Evolutionary conservation across 2,797 vertebrate species (phyloP).

Genomic region (Artibeus jamaicensis): DNA sequence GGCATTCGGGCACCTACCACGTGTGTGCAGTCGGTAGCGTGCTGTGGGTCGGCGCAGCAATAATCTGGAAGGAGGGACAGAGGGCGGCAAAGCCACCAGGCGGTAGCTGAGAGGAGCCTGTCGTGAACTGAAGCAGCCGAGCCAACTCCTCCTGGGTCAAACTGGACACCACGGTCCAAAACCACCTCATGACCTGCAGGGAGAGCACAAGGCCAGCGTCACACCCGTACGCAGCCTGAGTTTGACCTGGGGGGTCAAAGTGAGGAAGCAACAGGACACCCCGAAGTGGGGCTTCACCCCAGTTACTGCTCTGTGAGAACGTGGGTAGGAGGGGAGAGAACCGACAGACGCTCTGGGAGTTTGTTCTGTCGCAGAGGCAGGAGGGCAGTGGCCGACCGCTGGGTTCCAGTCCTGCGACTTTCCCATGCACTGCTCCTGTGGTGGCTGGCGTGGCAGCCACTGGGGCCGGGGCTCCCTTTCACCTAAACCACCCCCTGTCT

Average conservation of each 20-base stretch:
- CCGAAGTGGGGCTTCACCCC: neutral
- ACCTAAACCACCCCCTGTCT: neutral
- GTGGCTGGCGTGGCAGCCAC: neutral
- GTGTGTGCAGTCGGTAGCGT: constrained; percentile 98
- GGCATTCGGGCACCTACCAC: constrained; percentile 86
- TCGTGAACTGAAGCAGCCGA: constrained; percentile 97
- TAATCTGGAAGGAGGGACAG: constrained; percentile 98
- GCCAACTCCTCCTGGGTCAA: constrained; percentile 98
- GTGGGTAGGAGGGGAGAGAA: neutral
- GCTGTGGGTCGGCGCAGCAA: constrained; percentile 96
- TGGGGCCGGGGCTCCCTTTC: neutral
- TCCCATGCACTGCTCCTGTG: neutral
- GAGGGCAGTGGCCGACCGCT: neutral
- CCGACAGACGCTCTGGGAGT: neutral
- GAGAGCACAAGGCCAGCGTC: neutral
- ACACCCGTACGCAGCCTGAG: neutral
- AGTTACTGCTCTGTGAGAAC: neutral
- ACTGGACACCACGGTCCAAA: constrained; percentile 98
- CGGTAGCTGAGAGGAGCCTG: constrained; percentile 97
- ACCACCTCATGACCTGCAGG: constrained; percentile 97
- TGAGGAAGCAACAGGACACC: neutral
- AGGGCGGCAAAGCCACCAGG: constrained; percentile 98
- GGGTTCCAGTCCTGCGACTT: neutral
- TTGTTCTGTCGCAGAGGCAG: accelerated
- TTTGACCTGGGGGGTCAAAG: neutral